Percentiles rank a stretch among this genome's conserved stretches.
Conservation (phyloP, 2,797 vertebrate species). For the Ispidina picta region DNA sequence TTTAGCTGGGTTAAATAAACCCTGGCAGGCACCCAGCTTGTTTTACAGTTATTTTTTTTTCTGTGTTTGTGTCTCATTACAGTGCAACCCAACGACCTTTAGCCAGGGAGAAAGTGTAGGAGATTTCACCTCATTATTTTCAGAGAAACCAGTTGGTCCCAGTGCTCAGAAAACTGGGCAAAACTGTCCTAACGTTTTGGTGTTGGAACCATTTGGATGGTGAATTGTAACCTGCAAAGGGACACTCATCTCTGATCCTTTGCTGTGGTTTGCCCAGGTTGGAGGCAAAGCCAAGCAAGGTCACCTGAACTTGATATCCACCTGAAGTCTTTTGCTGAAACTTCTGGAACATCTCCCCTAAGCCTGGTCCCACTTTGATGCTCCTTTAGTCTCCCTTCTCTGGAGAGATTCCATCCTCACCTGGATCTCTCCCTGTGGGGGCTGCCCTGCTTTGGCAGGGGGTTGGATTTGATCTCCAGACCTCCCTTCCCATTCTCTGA, state of each 20-base stretch:
- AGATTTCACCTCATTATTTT: background rate
- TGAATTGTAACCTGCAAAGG: background rate
- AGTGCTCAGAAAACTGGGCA: background rate
- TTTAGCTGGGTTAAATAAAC: background rate
- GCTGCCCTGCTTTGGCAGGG: too few relatives aligned
- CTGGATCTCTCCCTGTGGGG: too few relatives aligned
- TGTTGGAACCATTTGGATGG: background rate
- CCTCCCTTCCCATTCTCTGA: too few relatives aligned
- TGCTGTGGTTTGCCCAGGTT: background rate
- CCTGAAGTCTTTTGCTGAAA: background rate
- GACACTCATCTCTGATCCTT: accelerated
- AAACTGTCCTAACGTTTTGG: background rate
- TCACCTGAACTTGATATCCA: background rate
- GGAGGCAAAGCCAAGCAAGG: background rate
- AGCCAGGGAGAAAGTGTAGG: background rate
- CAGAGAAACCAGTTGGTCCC: background rate
- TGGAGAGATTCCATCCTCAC: too few relatives aligned
- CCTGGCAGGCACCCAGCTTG: background rate
- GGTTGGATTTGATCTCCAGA: too few relatives aligned
- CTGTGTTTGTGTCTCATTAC: background rate
- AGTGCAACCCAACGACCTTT: background rate
- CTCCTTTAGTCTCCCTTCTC: background rate
- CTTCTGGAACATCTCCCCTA: background rate
- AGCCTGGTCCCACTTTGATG: background rate
- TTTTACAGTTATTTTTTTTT: background rate